Evolutionary conservation across 2,797 vertebrate species (phyloP).

Genomic region (Coregonus sp.): DNA sequence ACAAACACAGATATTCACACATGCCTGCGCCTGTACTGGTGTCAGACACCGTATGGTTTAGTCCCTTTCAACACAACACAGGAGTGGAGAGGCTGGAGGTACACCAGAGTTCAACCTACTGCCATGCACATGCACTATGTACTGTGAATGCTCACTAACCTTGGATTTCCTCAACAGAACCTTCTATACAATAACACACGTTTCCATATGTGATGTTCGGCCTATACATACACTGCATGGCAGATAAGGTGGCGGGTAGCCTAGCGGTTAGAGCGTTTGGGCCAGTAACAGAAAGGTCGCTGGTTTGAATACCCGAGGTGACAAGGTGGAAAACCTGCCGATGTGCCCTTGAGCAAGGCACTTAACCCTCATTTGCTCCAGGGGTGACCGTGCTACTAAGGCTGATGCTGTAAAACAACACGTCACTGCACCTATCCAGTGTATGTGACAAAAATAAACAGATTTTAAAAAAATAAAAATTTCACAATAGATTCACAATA

Average conservation of each 20-base stretch:
- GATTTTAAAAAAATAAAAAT: too few relatives aligned
- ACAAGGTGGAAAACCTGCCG: too few relatives aligned
- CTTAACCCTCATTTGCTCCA: too few relatives aligned
- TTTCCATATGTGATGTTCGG: not conserved
- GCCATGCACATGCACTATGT: not conserved
- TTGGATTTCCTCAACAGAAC: not conserved
- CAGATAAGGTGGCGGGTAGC: too few relatives aligned
- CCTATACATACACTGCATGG: not conserved
- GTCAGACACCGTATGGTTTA: constrained; percentile 2
- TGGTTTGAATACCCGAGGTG: too few relatives aligned
- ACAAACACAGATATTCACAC: constrained; percentile 8
- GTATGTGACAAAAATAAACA: too few relatives aligned
- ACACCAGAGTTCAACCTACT: not conserved
- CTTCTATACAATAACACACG: not conserved
- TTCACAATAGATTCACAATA: not conserved
- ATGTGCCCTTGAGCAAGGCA: too few relatives aligned
- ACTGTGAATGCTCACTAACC: not conserved
- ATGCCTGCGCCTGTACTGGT: not conserved
- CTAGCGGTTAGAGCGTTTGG: too few relatives aligned
- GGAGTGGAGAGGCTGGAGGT: not conserved
- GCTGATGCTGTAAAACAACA: too few relatives aligned
- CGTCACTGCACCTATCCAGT: too few relatives aligned
- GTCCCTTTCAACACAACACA: constrained; percentile 6
- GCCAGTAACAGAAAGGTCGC: too few relatives aligned
- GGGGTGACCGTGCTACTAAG: too few relatives aligned